phyloP scores from a whole-genome alignment of 2,888 invertebrate species.

The Embidobia sp. region DNA sequence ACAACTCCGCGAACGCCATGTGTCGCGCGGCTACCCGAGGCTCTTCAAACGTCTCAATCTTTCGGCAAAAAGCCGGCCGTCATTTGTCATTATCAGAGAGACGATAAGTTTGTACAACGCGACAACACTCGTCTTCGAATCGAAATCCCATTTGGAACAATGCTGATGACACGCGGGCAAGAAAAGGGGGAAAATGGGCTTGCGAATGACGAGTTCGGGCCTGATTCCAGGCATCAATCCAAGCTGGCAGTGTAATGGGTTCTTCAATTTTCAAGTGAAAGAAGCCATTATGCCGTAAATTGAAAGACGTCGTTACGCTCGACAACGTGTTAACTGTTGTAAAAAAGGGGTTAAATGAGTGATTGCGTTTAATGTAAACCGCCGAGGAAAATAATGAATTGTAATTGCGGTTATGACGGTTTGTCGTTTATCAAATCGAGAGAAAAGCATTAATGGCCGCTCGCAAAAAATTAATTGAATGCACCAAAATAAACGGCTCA shows the following conservation, averaged over 20 bases:
- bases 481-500: neutral
- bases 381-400: constrained; percentile 11
- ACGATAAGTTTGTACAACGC: constrained; percentile 20
- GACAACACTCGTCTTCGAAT: neutral
- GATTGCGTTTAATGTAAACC: constrained; percentile 15
- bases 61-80: constrained; percentile 7
- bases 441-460: constrained; percentile 1
- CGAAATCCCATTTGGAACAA: no score
- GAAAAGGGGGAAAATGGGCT: no score
- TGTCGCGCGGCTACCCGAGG: constrained; percentile 31
- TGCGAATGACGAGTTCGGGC: no score
- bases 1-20: constrained; percentile 47
- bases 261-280: constrained; percentile 38
- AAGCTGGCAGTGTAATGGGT: constrained; percentile 17
- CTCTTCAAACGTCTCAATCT: constrained; percentile 50
- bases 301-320: constrained; percentile 33
- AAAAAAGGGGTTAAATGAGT: constrained; percentile 36
- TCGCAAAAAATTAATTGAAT: constrained; percentile 33
- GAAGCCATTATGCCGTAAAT: constrained; percentile 35
- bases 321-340: constrained; percentile 22
- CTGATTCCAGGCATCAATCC: constrained; percentile 19
- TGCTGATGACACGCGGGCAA: no score
- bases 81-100: constrained; percentile 38
- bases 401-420: constrained; percentile 5
- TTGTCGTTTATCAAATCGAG: constrained; percentile 15